These are phyloP conservation scores for Mesembrinibis cayennensis DNA, from an alignment of 2,113 vertebrate genomes.

Conservation along the genomic window DNA sequence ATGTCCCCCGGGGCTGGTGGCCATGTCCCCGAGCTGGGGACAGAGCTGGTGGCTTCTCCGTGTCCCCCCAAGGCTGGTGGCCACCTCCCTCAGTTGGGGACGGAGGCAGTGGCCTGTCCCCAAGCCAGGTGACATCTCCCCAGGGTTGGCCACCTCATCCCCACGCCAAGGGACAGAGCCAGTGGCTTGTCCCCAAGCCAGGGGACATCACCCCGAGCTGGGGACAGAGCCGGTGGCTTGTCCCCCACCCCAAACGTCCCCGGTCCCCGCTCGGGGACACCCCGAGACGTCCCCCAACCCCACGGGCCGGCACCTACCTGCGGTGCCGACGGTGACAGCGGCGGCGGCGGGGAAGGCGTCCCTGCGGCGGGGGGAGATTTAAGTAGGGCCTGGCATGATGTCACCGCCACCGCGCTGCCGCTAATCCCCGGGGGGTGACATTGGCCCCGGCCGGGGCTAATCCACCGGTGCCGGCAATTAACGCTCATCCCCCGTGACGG, in stretches of 20 bases:
- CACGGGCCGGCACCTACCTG: not conserved
- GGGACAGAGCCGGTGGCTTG: too few species aligned
- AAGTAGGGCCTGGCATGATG: not conserved
- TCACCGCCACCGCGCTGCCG: not conserved
- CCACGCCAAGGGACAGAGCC: too few species aligned
- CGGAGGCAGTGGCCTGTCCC: not conserved
- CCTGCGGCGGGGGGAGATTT: not conserved
- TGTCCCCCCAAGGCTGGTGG: too few species aligned
- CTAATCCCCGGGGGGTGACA: slow-evolving; percentile 28
- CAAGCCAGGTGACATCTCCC: not conserved
- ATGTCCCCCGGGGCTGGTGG: too few species aligned
- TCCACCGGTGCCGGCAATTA: slow-evolving; percentile 34
- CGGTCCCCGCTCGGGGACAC: not conserved
- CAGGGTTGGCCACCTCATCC: too few species aligned
- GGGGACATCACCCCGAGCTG: not conserved
- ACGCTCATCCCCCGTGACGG: not conserved
- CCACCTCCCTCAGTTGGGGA: not conserved
- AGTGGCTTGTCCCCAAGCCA: not conserved
- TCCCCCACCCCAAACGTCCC: not conserved
- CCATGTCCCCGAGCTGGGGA: not conserved
- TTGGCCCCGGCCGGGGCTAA: slow-evolving; percentile 22
- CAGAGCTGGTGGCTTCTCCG: not conserved
- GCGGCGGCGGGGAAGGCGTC: not conserved
- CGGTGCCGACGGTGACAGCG: not conserved
- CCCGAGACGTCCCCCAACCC: not conserved